A percentile compares a stretch with the other conserved stretches of the same genome.
Evolutionary conservation across 2,797 vertebrate species (phyloP).

Genomic region (Enteromius paludinosus): DNA sequence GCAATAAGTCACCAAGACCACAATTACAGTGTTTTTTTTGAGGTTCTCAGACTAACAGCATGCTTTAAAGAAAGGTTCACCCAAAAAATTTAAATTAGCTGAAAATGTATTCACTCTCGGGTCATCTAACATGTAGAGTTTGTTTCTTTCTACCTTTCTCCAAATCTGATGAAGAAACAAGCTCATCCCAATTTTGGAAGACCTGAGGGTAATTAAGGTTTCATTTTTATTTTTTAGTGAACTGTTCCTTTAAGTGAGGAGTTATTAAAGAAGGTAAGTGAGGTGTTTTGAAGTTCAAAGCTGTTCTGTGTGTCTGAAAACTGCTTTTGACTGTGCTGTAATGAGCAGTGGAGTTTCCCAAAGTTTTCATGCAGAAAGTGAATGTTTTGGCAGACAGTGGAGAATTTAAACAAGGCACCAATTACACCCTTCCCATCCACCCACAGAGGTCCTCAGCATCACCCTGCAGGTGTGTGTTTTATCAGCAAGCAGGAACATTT

Average conservation of each 20-base stretch:
- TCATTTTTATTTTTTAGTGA: not conserved
- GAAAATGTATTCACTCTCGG: not conserved
- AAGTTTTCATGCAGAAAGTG: conserved; percentile 39
- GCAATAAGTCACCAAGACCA: not conserved
- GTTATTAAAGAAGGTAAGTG: not conserved
- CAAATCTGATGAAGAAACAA: not conserved
- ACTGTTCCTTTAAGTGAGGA: not conserved
- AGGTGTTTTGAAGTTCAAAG: not conserved
- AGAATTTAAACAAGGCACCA: conserved; percentile 46
- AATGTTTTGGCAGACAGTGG: conserved; percentile 23
- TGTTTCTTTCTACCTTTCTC: not conserved
- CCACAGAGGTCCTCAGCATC: conserved; percentile 40
- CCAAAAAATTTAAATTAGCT: not conserved
- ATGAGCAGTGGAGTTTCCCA: not conserved
- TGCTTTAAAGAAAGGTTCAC: not conserved
- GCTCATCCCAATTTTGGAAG: not conserved
- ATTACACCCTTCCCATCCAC: conserved; percentile 43
- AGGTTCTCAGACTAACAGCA: not conserved
- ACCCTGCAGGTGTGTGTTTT: conserved; percentile 19
- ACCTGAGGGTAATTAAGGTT: not conserved
- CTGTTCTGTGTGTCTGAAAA: not conserved
- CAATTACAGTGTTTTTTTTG: not conserved
- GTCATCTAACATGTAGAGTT: not conserved
- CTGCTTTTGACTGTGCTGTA: not conserved
- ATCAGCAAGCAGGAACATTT: conserved; percentile 5